phyloP scores from a whole-genome alignment of 2,113 vertebrate genomes.

The Aegypius monachus region DNA sequence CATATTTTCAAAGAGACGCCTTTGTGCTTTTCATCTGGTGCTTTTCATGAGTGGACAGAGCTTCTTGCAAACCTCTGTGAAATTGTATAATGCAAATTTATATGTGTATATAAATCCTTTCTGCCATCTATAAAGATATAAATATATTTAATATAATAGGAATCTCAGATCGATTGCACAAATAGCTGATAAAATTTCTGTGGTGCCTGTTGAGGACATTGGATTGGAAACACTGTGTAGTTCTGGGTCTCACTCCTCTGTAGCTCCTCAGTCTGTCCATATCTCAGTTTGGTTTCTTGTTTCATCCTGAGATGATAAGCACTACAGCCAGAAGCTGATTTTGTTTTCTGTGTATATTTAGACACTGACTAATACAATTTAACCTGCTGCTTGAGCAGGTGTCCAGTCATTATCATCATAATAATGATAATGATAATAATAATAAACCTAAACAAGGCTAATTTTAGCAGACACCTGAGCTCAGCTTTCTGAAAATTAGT shows the following conservation, averaged over 20 bases:
- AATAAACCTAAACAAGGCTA: conserved; percentile 32
- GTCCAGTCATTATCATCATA: conserved; percentile 18
- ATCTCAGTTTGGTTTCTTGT: not conserved
- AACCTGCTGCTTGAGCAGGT: conserved; percentile 26
- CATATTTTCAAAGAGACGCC: not conserved
- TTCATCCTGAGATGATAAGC: not conserved
- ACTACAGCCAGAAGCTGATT: not conserved
- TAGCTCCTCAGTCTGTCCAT: not conserved
- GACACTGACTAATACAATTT: conserved; percentile 15
- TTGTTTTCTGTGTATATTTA: conserved; percentile 19
- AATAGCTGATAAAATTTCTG: not conserved
- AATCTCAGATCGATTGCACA: not conserved
- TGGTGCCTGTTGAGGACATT: not conserved
- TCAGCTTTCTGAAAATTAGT: not conserved
- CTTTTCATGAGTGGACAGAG: not conserved
- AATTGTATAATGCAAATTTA: not conserved
- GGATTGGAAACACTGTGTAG: not conserved
- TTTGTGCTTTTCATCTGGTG: not conserved
- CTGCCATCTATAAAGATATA: not conserved
- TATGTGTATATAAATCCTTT: not conserved
- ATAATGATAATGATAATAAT: not conserved
- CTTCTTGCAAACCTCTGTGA: not conserved
- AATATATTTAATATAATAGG: not conserved
- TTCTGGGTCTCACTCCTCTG: not conserved
- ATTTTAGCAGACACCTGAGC: conserved; percentile 40